phyloP scores from a whole-genome alignment of 2,888 invertebrate genomes.

The Nymphalis polychloros region DNA sequence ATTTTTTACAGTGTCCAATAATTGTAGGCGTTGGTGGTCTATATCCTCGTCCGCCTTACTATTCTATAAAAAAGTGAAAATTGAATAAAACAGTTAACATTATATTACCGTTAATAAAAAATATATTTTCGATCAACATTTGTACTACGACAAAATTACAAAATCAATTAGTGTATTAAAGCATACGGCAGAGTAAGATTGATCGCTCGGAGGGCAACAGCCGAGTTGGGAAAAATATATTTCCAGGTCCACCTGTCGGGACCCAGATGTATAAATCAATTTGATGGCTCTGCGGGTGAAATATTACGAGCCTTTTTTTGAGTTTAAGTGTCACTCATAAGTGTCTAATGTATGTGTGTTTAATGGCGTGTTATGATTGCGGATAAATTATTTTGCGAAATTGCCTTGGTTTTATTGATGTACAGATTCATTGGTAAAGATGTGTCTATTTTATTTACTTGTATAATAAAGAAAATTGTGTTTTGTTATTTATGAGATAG shows the following conservation, averaged over 20 bases:
- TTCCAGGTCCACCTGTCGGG: conserved; percentile 48
- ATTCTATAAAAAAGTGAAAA: too few relatives aligned
- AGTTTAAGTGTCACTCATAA: conserved; percentile 21
- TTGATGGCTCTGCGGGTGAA: conserved; percentile 56
- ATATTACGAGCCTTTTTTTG: conserved; percentile 44
- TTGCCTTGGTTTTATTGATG: too few relatives aligned
- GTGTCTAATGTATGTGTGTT: conserved; percentile 36
- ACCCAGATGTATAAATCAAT: conserved; percentile 60
- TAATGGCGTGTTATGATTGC: conserved; percentile 10
- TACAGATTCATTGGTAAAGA: too few relatives aligned
- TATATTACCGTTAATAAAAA: too few relatives aligned
- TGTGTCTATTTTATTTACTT: too few relatives aligned
- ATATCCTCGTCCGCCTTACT: too few relatives aligned
- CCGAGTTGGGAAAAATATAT: conserved; percentile 49
- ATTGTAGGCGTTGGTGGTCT: too few relatives aligned
- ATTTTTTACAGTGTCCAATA: too few relatives aligned
- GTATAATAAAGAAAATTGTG: too few relatives aligned
- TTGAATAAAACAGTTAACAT: too few relatives aligned
- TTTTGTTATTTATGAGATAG: too few relatives aligned
- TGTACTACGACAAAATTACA: not conserved
- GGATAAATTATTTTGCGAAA: not conserved
- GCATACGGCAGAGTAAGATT: conserved; percentile 29
- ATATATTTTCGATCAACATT: too few relatives aligned
- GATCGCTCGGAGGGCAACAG: conserved; percentile 19
- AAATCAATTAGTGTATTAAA: conserved; percentile 30